Base-by-base conservation (phyloP, 2,113 vertebrate species). In the Apteryx mantelli region DNA sequence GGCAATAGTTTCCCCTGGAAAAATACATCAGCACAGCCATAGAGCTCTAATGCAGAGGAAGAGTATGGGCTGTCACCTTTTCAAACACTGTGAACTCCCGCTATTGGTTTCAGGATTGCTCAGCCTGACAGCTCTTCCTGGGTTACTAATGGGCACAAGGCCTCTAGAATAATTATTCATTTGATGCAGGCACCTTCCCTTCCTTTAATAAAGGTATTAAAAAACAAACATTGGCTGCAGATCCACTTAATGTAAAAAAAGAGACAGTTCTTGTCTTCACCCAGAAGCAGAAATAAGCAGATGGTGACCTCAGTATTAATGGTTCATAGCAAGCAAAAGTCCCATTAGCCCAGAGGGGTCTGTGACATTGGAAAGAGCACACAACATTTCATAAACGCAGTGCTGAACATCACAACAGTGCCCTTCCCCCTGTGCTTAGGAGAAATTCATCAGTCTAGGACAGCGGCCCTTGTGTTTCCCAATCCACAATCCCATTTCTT, bases 301-400 rank as follows among this genome's bases (percentile, higher is more conserved):
- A 95, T 92, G 86, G 81, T 53, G 53, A 95, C 81, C 74, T 86
- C 94, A 50, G 86, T 50, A 95, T 85, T 92, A 96, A 92, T 85
- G 91, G 66, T 81, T 91, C 91, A 69, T 52, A 85, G 91, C 88
- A 95, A 65, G 40, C 63, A 24, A 76, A 87, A 85, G 56, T 94
- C 83, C 78, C 76, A 85, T 5, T 68, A 87, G 89, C 73, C 83
- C 69, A 74, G 38, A 91, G 68, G 46, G 81, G 74, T 77, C 82
- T 16, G 3, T 84, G 79, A 91, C 80, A 80, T 12, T 92, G 82
- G 8, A 76, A 89, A 74, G 53, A 87, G 66, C 69, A 69, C 80
- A 9, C 0, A 12, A 56, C 46, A 44, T 40, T 89, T 73, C 30
- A 34, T 34, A 64, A 78, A 95, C 48, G 40, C 74, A 36, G 48